Percentiles rank a stretch among this genome's conserved stretches.
phyloP scores from a whole-genome alignment of 1,140 invertebrate genomes.

The Heliconius melpomene region DNA sequence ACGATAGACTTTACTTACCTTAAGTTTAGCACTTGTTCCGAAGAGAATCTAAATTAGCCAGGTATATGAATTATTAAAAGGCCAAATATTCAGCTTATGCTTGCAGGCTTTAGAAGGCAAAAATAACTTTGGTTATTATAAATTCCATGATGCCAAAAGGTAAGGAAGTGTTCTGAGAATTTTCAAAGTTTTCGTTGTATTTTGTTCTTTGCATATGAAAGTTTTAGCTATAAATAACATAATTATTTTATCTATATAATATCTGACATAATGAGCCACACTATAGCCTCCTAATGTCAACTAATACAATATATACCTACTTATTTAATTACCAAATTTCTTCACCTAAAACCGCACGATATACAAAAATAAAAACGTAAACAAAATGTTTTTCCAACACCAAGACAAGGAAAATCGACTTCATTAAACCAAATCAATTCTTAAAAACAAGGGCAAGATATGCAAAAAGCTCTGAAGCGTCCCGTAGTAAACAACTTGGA shows the following conservation, averaged over 20 bases:
- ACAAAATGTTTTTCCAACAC: background rate
- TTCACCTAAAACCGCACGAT: background rate
- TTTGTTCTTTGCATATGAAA: background rate
- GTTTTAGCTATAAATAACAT: background rate
- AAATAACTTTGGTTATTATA: conserved; percentile 15
- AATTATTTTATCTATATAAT: background rate
- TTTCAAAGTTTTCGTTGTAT: background rate
- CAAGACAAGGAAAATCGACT: background rate
- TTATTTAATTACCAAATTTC: background rate
- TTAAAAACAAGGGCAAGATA: conserved; percentile 26
- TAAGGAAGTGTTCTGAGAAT: conserved; percentile 7
- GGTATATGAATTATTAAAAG: conserved; percentile 2
- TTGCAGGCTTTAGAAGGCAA: background rate
- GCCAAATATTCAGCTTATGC: conserved; percentile 12
- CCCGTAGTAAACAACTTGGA: conserved; percentile 41
- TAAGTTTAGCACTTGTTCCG: background rate
- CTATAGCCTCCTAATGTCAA: too few species aligned
- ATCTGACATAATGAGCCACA: too few species aligned
- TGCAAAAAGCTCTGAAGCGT: conserved; percentile 31
- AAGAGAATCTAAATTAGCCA: conserved; percentile 10
- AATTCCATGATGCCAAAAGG: conserved; percentile 1
- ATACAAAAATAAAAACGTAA: background rate
- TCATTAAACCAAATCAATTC: conserved; percentile 21
- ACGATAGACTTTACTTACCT: background rate
- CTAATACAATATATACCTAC: background rate